Percentiles rank a stretch among this genome's conserved stretches.
Evolutionary conservation across 2,797 vertebrate genomes (phyloP).

Genomic region (Echiichthys vipera): DNA sequence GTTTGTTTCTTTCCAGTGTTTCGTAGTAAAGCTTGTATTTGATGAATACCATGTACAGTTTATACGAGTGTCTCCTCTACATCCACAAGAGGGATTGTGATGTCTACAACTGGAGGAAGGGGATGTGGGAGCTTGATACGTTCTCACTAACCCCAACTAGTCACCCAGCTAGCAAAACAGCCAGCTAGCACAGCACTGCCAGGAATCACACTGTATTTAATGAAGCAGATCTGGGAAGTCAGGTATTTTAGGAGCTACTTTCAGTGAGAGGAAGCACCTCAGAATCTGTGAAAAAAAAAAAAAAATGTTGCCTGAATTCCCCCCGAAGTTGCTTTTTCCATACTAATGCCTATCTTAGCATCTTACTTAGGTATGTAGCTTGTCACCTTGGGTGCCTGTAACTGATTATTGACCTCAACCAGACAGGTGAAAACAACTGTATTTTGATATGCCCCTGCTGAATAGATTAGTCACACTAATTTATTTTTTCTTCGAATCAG

Average conservation of each 20-base stretch:
- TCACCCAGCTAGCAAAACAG: conserved; percentile 61
- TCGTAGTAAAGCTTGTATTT: conserved; percentile 14
- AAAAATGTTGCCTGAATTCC: conserved; percentile 34
- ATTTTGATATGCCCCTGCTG: background rate
- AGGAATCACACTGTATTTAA: conserved; percentile 79
- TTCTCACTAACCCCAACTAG: conserved; percentile 51
- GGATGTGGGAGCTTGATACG: conserved; percentile 36
- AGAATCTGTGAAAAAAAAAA: conserved; percentile 48
- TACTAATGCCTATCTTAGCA: conserved; percentile 23
- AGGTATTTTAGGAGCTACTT: conserved; percentile 79
- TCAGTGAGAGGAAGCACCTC: conserved; percentile 74
- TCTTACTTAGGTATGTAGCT: conserved; percentile 7
- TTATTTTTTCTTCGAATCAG: conserved; percentile 1
- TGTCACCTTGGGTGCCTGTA: conserved; percentile 4
- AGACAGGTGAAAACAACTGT: conserved; percentile 1
- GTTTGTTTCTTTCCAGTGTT: conserved; percentile 25
- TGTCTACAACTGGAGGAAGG: conserved; percentile 17
- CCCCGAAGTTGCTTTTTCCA: conserved; percentile 39
- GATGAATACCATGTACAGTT: conserved; percentile 1
- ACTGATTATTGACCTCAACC: background rate
- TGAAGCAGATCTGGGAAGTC: conserved; percentile 80
- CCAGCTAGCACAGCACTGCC: conserved; percentile 64
- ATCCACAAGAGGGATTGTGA: conserved; percentile 18
- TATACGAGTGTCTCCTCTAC: conserved; percentile 15
- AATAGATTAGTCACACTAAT: background rate